Evolutionary conservation across 2,888 invertebrate species (phyloP), one percentile per base, ranked within the genome.

Genomic region (Drosophila suboccidentalis): DNA sequence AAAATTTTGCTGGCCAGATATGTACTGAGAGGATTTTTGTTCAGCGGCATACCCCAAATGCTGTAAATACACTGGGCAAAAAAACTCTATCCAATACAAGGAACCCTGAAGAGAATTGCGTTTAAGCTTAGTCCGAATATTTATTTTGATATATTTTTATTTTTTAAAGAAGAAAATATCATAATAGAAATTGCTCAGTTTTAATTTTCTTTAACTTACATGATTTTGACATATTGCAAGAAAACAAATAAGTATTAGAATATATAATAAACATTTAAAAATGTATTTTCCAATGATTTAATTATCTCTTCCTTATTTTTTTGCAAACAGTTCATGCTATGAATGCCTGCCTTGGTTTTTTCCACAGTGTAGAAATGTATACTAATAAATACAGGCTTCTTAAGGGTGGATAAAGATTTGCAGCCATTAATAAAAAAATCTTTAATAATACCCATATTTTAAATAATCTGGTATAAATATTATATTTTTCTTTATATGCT

Each of bases 11-110:
- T 62, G 55, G 54, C 62, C 63, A 59, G 53, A 57, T 61, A 58
- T 72, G 38, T 29, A 39, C 54, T 61, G 63, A 57, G 73, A 80
- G 78, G 73, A 76, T 59, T 71, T 80, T 78, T 50, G 22, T 50
- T 32, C 39, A 41, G 50, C 41, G 41, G 41, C 34, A 51, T 51
- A 39, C 38, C 51, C 59, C 59, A 29, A 78, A 62, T 72, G 67
- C 39, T 77, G 46, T 72, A 47, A 58, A 50, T 67, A 58, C 75
- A 78, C 75, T 4, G 76, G 10, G 43, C 38, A 51, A 51, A 17
- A 34, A 51, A 22, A 34, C 10, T 32, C 4, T 8, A 43, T 3
- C 34, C 29, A 11, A 5, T 34, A 6, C 32, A 34, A 22, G 32
- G 19, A n/a, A 50, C 3, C 17, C 13, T 2, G 0, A 9, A 13